These are phyloP conservation scores for Leptogaster cylindrica DNA, from an alignment of 2,888 invertebrate genomes.

Conservation along the genomic window DNA sequence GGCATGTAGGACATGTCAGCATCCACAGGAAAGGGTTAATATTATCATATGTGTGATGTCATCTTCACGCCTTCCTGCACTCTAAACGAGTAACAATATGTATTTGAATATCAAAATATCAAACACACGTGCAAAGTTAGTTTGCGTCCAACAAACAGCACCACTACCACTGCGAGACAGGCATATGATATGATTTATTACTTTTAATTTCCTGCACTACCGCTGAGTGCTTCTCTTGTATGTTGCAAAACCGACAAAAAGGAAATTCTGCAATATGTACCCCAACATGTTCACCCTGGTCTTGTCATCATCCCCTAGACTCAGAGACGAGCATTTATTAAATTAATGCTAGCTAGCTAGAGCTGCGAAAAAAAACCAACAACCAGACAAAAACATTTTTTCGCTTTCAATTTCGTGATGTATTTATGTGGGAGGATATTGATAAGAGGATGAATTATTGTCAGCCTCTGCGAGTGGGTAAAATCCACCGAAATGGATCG, in stretches of 20 bases:
- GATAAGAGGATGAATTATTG: conserved; percentile 33
- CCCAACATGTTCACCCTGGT: conserved; percentile 51
- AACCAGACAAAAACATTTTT: conserved; percentile 30
- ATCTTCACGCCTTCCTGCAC: conserved; percentile 26
- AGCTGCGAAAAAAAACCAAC: conserved; percentile 16
- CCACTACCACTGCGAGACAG: conserved; percentile 6
- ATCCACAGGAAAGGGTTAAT: conserved; percentile 31
- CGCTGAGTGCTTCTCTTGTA: conserved; percentile 49
- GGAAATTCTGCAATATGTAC: conserved; percentile 55
- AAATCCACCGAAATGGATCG: conserved; percentile 28
- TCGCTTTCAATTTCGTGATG: conserved; percentile 36
- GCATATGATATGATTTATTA: conserved; percentile 55
- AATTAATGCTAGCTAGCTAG: conserved; percentile 36
- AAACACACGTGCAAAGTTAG: conserved; percentile 22
- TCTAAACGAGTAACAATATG: conserved; percentile 28
- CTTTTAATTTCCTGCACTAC: conserved; percentile 59
- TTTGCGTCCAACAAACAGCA: background rate
- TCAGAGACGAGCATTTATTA: conserved; percentile 41
- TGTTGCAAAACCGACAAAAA: conserved; percentile 51
- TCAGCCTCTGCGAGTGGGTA: conserved; percentile 20
- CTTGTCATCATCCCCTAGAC: conserved; percentile 41
- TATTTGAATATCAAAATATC: conserved; percentile 31
- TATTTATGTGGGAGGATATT: conserved; percentile 36
- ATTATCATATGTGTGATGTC: conserved; percentile 34
- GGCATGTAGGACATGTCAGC: conserved; percentile 7